A percentile compares a stretch with the other conserved stretches of the same genome.
phyloP scores from a whole-genome alignment of 2,888 invertebrate species.

The Eristalis arbustorum region DNA sequence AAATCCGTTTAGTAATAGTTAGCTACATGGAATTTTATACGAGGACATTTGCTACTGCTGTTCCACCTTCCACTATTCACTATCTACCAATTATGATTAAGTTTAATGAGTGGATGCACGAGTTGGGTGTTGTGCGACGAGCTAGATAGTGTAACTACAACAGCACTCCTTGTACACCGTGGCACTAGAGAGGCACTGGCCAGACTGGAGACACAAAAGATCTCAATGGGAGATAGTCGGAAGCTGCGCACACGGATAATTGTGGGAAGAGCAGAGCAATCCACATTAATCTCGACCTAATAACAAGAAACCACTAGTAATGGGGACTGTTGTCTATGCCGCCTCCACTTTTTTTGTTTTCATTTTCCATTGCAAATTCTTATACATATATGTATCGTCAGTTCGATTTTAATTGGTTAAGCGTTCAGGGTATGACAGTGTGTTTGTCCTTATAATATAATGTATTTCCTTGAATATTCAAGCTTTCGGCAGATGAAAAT shows the following conservation, averaged over 20 bases:
- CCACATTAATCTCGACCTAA: constrained; percentile 57
- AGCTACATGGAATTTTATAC: constrained; percentile 59
- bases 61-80: constrained; percentile 30
- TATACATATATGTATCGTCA: not conserved
- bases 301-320: constrained; percentile 25
- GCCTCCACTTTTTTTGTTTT: not conserved
- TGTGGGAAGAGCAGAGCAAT: constrained; percentile 53
- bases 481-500: not conserved
- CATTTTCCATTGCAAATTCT: not conserved
- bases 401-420: constrained; percentile 39
- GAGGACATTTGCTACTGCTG: constrained; percentile 62
- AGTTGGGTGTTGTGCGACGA: constrained; percentile 55
- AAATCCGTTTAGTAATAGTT: constrained; percentile 61
- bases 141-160: constrained; percentile 3
- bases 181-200: not conserved
- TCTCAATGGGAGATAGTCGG: constrained; percentile 49
- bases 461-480: constrained; percentile 4
- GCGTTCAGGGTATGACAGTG: constrained; percentile 19
- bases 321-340: not conserved
- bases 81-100: constrained; percentile 62
- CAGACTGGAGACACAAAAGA: constrained; percentile 52
- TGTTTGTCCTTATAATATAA: not conserved
- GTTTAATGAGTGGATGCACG: constrained; percentile 63
- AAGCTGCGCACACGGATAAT: constrained; percentile 47
- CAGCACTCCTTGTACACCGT: constrained; percentile 4